Conservation (phyloP, 2,797 vertebrate species). For the Artibeus jamaicensis region DNA sequence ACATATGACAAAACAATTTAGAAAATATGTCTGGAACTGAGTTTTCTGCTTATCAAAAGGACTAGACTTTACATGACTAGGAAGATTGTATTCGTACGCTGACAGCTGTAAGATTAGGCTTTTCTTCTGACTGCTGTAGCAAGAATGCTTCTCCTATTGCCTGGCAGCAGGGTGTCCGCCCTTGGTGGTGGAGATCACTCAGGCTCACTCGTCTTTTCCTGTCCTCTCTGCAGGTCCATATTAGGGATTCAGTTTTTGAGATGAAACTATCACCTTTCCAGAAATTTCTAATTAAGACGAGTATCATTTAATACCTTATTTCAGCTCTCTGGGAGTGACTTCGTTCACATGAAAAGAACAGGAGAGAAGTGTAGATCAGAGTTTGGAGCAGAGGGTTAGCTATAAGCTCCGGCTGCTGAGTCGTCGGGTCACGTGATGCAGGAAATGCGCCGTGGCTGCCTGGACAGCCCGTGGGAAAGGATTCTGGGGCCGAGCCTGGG, state of each 20-base stretch:
- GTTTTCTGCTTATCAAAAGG: neutral
- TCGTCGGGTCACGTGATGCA: fast-evolving
- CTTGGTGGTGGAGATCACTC: neutral
- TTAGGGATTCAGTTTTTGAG: neutral
- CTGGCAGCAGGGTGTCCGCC: neutral
- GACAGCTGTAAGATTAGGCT: neutral
- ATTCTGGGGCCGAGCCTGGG: neutral
- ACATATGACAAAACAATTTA: neutral
- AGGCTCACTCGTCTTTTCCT: neutral
- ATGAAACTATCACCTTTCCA: no score
- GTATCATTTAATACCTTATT: neutral
- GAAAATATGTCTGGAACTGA: neutral
- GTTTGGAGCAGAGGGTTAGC: neutral
- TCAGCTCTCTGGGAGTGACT: neutral
- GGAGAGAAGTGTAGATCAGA: neutral
- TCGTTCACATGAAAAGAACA: neutral
- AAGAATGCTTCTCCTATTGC: neutral
- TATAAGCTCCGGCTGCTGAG: fast-evolving
- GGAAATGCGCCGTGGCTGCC: neutral
- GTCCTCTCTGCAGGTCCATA: neutral
- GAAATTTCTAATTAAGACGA: neutral
- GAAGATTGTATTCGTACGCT: neutral
- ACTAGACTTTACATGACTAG: neutral
- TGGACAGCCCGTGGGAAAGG: neutral
- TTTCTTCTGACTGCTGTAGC: neutral